These are phyloP conservation scores for Lepus timidus DNA, from an alignment of 2,113 vertebrate species.

Conservation along the genomic window DNA sequence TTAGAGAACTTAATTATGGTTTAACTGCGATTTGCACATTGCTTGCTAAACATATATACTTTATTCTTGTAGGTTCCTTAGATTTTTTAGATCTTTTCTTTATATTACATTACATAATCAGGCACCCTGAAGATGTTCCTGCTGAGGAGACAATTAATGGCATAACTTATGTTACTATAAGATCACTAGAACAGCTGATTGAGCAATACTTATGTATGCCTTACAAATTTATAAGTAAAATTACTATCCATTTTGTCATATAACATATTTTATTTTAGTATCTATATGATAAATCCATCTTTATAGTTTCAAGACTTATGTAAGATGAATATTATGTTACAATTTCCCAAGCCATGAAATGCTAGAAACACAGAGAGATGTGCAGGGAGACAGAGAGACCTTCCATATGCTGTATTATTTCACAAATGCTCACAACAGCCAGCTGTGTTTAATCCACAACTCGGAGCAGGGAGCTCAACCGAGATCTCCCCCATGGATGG, in stretches of 20 bases:
- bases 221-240: not conserved
- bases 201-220: not conserved
- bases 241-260: not conserved
- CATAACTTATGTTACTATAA: not conserved
- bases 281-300: not conserved
- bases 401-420: too few relatives aligned
- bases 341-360: not conserved
- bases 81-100: not conserved
- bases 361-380: not conserved
- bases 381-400: too few relatives aligned
- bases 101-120: slow-evolving; percentile 26
- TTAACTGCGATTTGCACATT: not conserved
- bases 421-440: too few relatives aligned
- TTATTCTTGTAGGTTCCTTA: not conserved
- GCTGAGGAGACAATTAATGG: not conserved
- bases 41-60: not conserved
- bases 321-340: not conserved
- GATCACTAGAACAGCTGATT: not conserved
- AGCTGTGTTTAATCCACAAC: too few relatives aligned
- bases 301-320: not conserved
- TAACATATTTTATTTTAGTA: not conserved
- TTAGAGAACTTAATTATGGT: not conserved
- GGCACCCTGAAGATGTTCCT: not conserved
- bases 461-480: too few relatives aligned
- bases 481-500: too few relatives aligned